These are phyloP conservation scores for Poeciliopsis turneri DNA, from an alignment of 2,797 vertebrate genomes.

Conservation along the genomic window DNA sequence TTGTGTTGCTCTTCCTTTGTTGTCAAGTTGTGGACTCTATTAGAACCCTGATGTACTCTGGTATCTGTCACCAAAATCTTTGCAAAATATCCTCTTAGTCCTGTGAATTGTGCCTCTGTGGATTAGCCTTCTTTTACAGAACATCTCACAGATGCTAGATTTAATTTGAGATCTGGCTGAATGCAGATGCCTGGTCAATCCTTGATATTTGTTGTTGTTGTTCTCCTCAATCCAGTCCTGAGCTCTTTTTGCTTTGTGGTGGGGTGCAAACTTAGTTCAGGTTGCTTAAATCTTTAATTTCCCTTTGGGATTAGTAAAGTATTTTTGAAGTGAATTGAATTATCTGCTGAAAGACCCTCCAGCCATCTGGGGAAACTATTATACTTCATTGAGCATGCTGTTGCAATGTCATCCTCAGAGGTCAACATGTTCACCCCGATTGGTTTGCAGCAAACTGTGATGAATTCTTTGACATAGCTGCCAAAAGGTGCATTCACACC, in stretches of 20 bases:
- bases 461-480: not conserved
- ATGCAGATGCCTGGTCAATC: not conserved
- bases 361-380: not conserved
- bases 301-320: not conserved
- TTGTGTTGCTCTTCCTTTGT: not conserved
- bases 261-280: not conserved
- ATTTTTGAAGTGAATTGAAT: not conserved
- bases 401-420: not conserved
- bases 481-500: no score
- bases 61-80: not conserved
- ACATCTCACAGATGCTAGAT: not conserved
- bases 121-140: not conserved
- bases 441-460: not conserved
- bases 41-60: not conserved
- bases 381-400: not conserved
- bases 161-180: not conserved
- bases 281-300: not conserved
- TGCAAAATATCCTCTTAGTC: not conserved
- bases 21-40: not conserved
- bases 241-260: not conserved
- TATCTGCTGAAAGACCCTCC: not conserved
- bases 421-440: not conserved
- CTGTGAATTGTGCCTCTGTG: not conserved
- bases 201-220: not conserved
- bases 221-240: not conserved